phyloP scores from a whole-genome alignment of 2,888 invertebrate genomes.

The Drosophila phalerata region DNA sequence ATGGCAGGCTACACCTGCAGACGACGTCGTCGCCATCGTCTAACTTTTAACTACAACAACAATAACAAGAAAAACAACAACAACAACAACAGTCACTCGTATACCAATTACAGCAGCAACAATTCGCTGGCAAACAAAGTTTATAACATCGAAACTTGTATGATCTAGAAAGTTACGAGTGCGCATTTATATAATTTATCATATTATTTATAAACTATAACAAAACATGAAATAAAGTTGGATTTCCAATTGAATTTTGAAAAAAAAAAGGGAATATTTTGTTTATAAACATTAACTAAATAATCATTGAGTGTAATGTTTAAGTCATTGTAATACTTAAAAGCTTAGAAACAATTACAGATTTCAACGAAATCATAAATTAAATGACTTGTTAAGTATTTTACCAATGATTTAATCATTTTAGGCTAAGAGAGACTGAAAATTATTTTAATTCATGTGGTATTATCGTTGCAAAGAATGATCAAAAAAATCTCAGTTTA shows the following conservation, averaged over 20 bases:
- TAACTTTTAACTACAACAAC: slow-evolving; percentile 72
- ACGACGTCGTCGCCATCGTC: slow-evolving; percentile 58
- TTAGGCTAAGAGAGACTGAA: no score
- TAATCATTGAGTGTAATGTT: not conserved
- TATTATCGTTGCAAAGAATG: not conserved
- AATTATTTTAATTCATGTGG: no score
- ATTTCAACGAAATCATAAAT: no score
- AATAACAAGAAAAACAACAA: slow-evolving; percentile 38
- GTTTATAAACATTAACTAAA: not conserved
- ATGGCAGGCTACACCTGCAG: slow-evolving; percentile 64
- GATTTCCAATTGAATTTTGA: not conserved
- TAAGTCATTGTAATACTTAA: not conserved
- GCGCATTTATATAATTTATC: slow-evolving; percentile 4
- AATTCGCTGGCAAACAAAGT: slow-evolving; percentile 12
- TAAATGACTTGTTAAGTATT: no score
- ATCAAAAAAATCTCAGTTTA: not conserved
- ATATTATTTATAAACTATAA: slow-evolving; percentile 1
- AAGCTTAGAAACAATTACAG: no score
- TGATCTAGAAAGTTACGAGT: slow-evolving; percentile 39
- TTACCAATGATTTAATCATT: no score
- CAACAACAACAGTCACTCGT: slow-evolving; percentile 37
- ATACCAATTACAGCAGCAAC: slow-evolving; percentile 62
- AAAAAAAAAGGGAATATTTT: not conserved
- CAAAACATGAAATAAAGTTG: slow-evolving; percentile 1
- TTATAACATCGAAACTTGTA: slow-evolving; percentile 46